A percentile compares a stretch with the other conserved stretches of the same genome.
Evolutionary conservation across 2,888 invertebrate species (phyloP).

Genomic region (Spisula solida): DNA sequence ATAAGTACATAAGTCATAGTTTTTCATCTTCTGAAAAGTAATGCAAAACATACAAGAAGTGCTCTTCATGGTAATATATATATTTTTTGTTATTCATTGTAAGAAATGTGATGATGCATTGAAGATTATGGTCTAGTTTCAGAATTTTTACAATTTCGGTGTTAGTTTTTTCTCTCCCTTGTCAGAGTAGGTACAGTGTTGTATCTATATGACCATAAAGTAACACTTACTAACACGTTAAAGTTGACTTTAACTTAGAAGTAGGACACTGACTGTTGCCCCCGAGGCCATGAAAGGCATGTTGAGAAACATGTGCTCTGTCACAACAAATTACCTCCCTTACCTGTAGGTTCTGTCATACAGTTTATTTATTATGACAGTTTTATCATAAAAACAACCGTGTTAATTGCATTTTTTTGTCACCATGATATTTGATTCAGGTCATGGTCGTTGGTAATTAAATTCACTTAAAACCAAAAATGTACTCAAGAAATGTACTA

Average conservation of each 20-base stretch:
- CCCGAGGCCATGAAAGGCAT: not conserved
- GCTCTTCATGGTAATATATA: not conserved
- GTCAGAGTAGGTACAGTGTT: not conserved
- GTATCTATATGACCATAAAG: not conserved
- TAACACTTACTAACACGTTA: not conserved
- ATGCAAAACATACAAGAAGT: too few species aligned
- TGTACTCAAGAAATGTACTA: not conserved
- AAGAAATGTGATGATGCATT: not conserved
- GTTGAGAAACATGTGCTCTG: not conserved
- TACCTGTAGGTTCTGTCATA: not conserved
- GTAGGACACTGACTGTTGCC: not conserved
- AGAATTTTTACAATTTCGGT: not conserved
- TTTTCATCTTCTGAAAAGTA: too few species aligned
- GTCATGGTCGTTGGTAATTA: not conserved
- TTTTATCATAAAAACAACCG: constrained; percentile 36
- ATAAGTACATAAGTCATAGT: too few species aligned
- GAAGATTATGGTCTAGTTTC: not conserved
- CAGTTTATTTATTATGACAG: constrained; percentile 39
- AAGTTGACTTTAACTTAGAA: not conserved
- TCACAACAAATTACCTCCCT: constrained; percentile 1
- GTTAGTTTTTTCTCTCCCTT: not conserved
- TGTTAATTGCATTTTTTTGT: constrained; percentile 20
- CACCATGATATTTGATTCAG: constrained; percentile 4
- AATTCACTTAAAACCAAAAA: not conserved
- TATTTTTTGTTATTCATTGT: not conserved